Conservation (phyloP, 2,797 vertebrate genomes). For the Leuciscus waleckii region DNA sequence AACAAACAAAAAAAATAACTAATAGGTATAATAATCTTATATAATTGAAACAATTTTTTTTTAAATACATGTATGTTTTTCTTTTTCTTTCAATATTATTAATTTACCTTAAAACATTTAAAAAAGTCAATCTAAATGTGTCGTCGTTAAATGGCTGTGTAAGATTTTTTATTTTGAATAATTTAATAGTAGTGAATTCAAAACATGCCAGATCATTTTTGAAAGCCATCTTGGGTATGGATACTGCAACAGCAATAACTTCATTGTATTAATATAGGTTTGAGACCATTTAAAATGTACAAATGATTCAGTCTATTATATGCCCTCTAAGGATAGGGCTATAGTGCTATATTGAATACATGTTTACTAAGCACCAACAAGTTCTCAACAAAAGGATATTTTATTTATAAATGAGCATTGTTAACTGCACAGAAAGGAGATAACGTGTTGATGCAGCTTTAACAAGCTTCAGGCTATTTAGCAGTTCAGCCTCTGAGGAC, state of each 20-base stretch:
- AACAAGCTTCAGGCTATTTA: constrained; percentile 39
- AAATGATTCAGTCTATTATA: not conserved
- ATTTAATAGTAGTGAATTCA: not conserved
- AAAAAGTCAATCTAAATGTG: not conserved
- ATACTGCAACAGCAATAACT: not conserved
- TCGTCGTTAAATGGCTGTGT: not conserved
- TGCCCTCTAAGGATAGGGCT: not conserved
- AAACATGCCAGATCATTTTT: not conserved
- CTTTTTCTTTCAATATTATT: no score
- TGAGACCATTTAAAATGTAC: not conserved
- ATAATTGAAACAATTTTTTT: no score
- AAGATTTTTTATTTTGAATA: not conserved
- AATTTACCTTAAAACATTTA: no score
- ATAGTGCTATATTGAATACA: not conserved
- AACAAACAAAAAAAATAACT: not conserved
- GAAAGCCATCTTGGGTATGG: no score
- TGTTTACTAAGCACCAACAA: not conserved
- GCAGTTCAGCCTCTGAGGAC: constrained; percentile 11
- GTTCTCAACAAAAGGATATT: not conserved
- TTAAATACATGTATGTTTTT: not conserved
- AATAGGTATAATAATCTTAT: no score
- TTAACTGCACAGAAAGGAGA: constrained; percentile 27
- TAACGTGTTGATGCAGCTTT: constrained; percentile 13
- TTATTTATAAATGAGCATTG: constrained; percentile 36
- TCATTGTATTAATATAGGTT: not conserved